Conservation (phyloP, 2,113 vertebrate species). For the Erythrolamprus reginae region DNA sequence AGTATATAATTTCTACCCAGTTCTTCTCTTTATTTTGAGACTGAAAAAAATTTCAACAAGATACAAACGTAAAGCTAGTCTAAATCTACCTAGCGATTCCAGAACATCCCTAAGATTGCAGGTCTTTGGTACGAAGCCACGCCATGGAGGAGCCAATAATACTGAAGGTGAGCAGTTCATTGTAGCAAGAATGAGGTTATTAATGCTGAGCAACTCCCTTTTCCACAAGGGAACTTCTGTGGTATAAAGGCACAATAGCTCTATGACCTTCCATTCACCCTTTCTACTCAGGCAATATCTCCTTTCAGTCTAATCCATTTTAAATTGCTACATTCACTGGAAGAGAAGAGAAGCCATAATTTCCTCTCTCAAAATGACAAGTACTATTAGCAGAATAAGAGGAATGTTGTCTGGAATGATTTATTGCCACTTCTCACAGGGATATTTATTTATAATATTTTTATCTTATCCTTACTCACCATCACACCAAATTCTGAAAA, state of each 20-base stretch:
- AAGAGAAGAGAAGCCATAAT: neutral
- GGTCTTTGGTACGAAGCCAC: neutral
- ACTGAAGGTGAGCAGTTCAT: conserved; percentile 5
- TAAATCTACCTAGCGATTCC: neutral
- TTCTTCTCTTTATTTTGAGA: neutral
- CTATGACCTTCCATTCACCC: conserved; percentile 20
- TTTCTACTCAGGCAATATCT: neutral
- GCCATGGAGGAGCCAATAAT: neutral
- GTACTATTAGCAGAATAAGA: neutral
- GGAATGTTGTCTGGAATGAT: neutral
- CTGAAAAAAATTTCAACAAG: neutral
- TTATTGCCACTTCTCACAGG: neutral
- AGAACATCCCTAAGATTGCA: neutral
- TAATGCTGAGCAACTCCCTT: neutral
- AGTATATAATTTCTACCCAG: too few relatives aligned
- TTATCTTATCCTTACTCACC: neutral
- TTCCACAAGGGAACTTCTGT: conserved; percentile 20
- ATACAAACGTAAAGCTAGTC: neutral
- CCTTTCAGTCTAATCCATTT: neutral
- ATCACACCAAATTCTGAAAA: neutral
- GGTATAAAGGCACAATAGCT: conserved; percentile 14
- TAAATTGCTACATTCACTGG: neutral
- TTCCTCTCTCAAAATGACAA: neutral
- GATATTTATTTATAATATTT: neutral
- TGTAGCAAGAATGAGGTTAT: neutral